These are phyloP conservation scores for Melospiza georgiana DNA, from an alignment of 2,113 vertebrate species.

Conservation along the genomic window DNA sequence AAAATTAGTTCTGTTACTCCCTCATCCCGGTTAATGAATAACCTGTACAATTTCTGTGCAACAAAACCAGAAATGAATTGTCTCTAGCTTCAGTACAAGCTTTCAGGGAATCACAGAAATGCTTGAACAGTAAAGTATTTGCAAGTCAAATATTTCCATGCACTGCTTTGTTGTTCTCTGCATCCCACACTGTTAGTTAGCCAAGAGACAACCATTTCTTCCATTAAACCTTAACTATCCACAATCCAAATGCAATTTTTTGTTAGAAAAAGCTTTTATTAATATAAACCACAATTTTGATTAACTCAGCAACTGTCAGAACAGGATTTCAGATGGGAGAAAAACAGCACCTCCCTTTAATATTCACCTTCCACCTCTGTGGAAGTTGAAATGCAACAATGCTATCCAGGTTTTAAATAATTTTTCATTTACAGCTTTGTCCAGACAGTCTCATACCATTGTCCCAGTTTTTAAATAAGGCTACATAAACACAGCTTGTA, in stretches of 20 bases:
- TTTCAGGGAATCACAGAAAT: not conserved
- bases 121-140: not conserved
- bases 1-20: not conserved
- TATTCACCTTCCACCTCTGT: fast-evolving
- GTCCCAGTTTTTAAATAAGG: not conserved
- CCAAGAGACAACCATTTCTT: not conserved
- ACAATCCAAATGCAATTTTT: not conserved
- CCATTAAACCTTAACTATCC: not conserved
- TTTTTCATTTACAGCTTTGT: not conserved
- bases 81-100: not conserved
- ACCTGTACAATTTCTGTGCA: not conserved
- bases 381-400: not conserved
- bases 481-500: not conserved
- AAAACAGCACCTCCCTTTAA: not conserved
- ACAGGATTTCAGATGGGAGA: not conserved
- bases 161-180: not conserved
- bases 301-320: not conserved
- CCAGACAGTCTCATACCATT: not conserved
- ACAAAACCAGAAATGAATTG: not conserved
- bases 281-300: not conserved
- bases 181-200: not conserved
- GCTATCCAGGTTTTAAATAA: not conserved
- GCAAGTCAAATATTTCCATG: not conserved
- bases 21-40: not conserved
- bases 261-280: not conserved